A percentile compares a stretch with the other conserved stretches of the same genome.
These are phyloP conservation scores for Lemur catta DNA, from an alignment of 2,797 vertebrate species.

Conservation along the genomic window DNA sequence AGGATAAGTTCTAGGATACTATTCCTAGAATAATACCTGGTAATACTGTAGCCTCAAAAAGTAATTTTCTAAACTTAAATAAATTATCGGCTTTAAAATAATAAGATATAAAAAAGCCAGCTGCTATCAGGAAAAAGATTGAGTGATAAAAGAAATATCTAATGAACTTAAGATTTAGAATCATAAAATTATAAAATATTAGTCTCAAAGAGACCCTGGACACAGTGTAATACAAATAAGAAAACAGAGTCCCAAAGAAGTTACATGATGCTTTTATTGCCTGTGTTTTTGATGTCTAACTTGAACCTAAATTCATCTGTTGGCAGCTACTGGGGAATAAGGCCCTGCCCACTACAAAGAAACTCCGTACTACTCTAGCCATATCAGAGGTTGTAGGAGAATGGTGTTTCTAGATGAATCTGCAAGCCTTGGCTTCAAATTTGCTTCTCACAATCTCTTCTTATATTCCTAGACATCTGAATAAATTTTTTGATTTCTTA, in stretches of 20 bases:
- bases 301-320: not conserved
- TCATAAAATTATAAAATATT: slow-evolving; percentile 8
- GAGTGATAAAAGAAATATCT: not conserved
- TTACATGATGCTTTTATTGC: not conserved
- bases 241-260: not conserved
- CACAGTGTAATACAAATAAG: not conserved
- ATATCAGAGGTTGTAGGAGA: not conserved
- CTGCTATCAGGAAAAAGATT: not conserved
- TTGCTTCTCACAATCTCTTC: not conserved
- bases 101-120: not conserved
- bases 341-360: not conserved
- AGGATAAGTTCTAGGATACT: not conserved
- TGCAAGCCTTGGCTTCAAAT: not conserved
- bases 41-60: not conserved
- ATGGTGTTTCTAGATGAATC: not conserved
- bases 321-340: not conserved
- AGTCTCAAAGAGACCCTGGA: not conserved
- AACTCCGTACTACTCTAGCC: not conserved
- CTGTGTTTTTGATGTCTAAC: not conserved
- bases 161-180: slow-evolving; percentile 32
- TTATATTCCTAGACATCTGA: not conserved
- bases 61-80: slow-evolving; percentile 13
- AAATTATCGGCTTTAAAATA: not conserved
- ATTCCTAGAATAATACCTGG: not conserved
- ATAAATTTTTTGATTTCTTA: not conserved